A percentile compares a stretch with the other conserved stretches of the same genome.
Conservation (phyloP, 2,113 vertebrate genomes). For the Gambusia holbrooki region DNA sequence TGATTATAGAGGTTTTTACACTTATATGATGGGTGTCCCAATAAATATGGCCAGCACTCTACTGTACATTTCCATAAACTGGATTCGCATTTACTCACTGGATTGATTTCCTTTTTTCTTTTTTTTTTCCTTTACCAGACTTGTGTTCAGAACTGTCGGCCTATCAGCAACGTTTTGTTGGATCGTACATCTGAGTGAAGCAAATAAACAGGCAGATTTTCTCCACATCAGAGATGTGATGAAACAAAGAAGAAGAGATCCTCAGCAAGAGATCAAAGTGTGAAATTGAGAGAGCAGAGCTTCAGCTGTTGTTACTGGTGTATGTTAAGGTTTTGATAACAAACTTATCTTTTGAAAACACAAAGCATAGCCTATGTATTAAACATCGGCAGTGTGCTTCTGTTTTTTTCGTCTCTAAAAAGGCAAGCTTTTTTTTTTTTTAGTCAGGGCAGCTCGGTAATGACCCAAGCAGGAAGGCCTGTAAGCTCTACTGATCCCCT, state of each 20-base stretch:
- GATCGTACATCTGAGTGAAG: constrained; percentile 68
- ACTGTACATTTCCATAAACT: constrained; percentile 36
- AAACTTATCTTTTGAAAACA: constrained; percentile 68
- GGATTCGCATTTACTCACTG: constrained; percentile 25
- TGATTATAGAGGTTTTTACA: background rate
- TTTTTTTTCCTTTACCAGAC: constrained; percentile 45
- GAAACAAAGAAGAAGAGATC: constrained; percentile 47
- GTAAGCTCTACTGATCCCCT: constrained; percentile 73
- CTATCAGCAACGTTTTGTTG: constrained; percentile 50
- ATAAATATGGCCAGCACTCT: background rate
- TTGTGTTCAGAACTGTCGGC: constrained; percentile 32
- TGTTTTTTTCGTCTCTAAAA: constrained; percentile 25
- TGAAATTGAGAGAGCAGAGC: constrained; percentile 49
- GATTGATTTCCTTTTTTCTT: constrained; percentile 11
- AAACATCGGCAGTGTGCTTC: constrained; percentile 64
- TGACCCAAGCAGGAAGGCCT: constrained; percentile 71
- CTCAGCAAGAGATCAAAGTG: constrained; percentile 25
- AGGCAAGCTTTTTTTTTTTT: constrained; percentile 43
- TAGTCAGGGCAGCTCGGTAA: constrained; percentile 66
- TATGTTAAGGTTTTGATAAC: constrained; percentile 62
- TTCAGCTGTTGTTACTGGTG: constrained; percentile 61
- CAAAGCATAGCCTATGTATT: constrained; percentile 68
- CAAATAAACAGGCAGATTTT: constrained; percentile 74
- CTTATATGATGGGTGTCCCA: background rate
- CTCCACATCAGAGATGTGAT: constrained; percentile 71